Evolutionary conservation across 2,797 vertebrate genomes (phyloP).

Genomic region (Ctenopoma kingsleyae): DNA sequence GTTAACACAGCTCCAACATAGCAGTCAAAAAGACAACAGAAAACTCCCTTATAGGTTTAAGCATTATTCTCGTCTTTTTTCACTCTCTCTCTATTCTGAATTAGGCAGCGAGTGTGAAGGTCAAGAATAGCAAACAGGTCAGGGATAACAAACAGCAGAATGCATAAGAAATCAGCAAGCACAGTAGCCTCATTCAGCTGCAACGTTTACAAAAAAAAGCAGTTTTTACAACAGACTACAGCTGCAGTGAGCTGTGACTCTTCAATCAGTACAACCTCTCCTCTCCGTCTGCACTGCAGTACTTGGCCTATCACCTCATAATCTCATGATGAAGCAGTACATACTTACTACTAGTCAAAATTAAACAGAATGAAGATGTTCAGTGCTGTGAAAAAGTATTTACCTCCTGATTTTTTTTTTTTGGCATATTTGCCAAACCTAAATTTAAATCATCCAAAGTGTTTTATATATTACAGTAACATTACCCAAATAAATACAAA

Average conservation of each 20-base stretch:
- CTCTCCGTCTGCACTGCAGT: constrained; percentile 73
- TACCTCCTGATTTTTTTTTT: too few relatives aligned
- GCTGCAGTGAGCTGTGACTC: constrained; percentile 60
- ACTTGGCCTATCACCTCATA: constrained; percentile 56
- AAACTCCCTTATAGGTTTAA: constrained; percentile 51
- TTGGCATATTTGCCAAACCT: too few relatives aligned
- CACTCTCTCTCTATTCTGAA: constrained; percentile 29
- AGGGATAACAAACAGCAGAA: constrained; percentile 46
- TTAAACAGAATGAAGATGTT: constrained; percentile 31
- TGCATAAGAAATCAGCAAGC: constrained; percentile 18
- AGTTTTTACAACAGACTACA: constrained; percentile 46
- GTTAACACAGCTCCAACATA: constrained; percentile 68
- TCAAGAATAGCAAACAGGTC: constrained; percentile 64
- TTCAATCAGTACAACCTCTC: constrained; percentile 48
- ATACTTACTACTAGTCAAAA: constrained; percentile 43
- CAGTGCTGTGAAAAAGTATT: too few relatives aligned
- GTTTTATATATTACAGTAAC: too few relatives aligned
- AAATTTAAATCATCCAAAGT: too few relatives aligned
- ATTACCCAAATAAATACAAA: too few relatives aligned
- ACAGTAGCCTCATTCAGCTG: constrained; percentile 49
- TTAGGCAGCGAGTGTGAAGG: constrained; percentile 35
- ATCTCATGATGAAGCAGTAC: constrained; percentile 52
- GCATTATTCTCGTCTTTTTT: constrained; percentile 57
- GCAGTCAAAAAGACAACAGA: constrained; percentile 70
- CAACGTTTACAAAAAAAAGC: constrained; percentile 36